phyloP scores from a whole-genome alignment of 2,113 vertebrate species.

The Calidris pygmaea region DNA sequence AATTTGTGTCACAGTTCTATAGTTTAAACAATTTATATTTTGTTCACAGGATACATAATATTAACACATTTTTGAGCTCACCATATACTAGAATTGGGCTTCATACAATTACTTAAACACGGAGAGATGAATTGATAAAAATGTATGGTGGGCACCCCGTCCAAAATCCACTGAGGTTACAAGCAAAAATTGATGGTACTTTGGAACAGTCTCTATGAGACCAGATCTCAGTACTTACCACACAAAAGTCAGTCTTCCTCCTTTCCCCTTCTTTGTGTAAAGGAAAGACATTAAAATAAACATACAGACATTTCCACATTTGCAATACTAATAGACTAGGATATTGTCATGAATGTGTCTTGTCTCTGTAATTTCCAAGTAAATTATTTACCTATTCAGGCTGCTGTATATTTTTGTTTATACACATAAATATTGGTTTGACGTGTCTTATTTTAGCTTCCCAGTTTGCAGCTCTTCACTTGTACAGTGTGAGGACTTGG shows the following conservation, averaged over 20 bases:
- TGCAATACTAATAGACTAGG: background rate
- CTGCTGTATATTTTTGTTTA: background rate
- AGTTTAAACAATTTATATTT: background rate
- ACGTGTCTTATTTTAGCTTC: conserved; percentile 46
- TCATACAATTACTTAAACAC: background rate
- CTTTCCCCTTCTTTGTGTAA: background rate
- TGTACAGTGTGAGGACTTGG: background rate
- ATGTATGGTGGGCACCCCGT: background rate
- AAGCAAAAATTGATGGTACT: background rate
- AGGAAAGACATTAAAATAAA: background rate
- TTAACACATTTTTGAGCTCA: background rate
- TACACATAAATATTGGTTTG: conserved; percentile 41
- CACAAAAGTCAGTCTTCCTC: background rate
- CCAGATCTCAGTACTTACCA: background rate
- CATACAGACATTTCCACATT: background rate
- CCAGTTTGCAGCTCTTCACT: conserved; percentile 27
- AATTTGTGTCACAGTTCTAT: background rate
- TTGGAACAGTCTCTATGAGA: background rate
- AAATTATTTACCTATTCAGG: conserved; percentile 45
- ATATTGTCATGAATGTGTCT: background rate
- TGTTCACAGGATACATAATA: background rate
- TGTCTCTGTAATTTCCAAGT: conserved; percentile 1
- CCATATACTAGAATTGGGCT: background rate
- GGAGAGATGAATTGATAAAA: background rate
- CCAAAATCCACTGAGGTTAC: background rate